Evolutionary conservation across 2,113 vertebrate genomes (phyloP).

Genomic region (Vulpes ferrilata): DNA sequence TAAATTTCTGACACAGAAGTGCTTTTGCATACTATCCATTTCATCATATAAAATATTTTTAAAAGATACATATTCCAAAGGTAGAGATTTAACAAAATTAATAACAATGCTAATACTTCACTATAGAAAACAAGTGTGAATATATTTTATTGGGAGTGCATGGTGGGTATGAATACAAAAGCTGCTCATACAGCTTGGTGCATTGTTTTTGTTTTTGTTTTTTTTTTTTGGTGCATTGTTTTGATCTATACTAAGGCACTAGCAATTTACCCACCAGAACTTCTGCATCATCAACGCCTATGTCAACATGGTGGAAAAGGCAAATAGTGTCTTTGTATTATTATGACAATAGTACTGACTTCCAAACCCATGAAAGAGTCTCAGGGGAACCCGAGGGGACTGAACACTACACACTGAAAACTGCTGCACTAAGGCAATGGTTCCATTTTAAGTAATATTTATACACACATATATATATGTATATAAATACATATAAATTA

Average conservation of each 20-base stretch:
- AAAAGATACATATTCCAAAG: background rate
- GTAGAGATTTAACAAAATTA: slow-evolving; percentile 26
- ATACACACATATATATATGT: background rate
- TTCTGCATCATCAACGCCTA: background rate
- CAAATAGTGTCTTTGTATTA: background rate
- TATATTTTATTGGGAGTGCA: background rate
- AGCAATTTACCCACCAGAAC: background rate
- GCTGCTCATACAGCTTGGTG: background rate
- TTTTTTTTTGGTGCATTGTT: background rate
- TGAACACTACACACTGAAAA: background rate
- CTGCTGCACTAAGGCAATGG: background rate
- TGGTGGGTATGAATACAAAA: background rate
- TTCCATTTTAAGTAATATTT: slow-evolving; percentile 47
- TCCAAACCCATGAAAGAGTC: background rate
- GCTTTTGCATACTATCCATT: background rate
- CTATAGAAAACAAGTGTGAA: background rate
- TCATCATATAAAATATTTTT: slow-evolving; percentile 32
- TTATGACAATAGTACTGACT: background rate
- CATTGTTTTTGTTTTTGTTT: background rate
- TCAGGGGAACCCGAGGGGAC: background rate
- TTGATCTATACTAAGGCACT: background rate
- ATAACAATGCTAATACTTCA: slow-evolving; percentile 22
- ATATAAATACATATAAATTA: background rate
- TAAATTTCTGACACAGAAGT: background rate
- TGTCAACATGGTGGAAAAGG: background rate